phyloP scores from a whole-genome alignment of 2,113 vertebrate genomes.

The Chamaetylas fuelleborni region DNA sequence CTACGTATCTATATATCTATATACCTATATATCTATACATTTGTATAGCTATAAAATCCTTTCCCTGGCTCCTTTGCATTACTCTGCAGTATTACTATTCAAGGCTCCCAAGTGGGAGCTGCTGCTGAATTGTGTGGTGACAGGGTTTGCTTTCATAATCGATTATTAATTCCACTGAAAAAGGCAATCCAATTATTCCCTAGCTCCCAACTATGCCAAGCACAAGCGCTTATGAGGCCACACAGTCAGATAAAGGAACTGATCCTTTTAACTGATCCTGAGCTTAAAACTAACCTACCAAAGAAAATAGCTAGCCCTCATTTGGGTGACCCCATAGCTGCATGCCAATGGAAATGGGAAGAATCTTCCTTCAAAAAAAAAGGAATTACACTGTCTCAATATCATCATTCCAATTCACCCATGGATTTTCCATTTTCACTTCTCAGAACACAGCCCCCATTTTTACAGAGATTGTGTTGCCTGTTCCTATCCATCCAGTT shows the following conservation, averaged over 20 bases:
- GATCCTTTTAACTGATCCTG: slow-evolving; percentile 28
- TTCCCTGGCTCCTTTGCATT: neutral
- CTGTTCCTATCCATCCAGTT: neutral
- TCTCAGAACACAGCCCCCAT: neutral
- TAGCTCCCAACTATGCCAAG: neutral
- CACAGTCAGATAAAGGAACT: neutral
- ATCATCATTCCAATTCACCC: neutral
- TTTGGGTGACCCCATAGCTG: neutral
- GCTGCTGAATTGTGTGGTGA: neutral
- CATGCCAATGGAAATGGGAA: neutral
- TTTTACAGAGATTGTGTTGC: neutral
- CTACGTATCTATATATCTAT: too few relatives aligned
- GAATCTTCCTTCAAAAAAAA: neutral
- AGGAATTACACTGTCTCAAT: neutral
- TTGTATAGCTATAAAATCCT: neutral
- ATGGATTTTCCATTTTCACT: neutral
- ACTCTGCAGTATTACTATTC: neutral
- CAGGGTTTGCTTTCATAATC: slow-evolving; percentile 30
- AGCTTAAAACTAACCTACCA: neutral
- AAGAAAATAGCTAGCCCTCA: neutral
- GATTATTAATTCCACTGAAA: slow-evolving; percentile 26
- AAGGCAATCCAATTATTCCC: slow-evolving; percentile 30
- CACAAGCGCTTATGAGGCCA: neutral
- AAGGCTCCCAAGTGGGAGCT: neutral
- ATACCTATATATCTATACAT: neutral